phyloP scores from a whole-genome alignment of 1,140 invertebrate species.

The Drosophila takahashii region DNA sequence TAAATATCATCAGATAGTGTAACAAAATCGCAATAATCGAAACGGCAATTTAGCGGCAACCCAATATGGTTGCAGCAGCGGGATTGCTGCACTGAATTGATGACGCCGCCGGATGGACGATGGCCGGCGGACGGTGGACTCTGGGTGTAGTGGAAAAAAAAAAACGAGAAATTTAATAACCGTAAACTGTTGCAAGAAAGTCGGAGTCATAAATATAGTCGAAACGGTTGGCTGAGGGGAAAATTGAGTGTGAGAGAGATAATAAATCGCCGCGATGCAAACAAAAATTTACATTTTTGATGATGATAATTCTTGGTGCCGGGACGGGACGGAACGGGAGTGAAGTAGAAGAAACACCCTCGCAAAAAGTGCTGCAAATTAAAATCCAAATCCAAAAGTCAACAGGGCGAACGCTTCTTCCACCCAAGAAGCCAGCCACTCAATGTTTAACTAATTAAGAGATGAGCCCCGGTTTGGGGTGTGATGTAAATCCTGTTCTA shows the following conservation, averaged over 20 bases:
- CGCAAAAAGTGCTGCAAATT: constrained; percentile 30
- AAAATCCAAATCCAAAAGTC: constrained; percentile 52
- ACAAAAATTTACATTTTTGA: constrained; percentile 83
- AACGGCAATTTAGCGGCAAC: constrained; percentile 26
- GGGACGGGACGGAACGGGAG: not conserved
- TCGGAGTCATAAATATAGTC: constrained; percentile 65
- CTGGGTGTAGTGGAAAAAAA: not conserved
- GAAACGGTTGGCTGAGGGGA: constrained; percentile 2
- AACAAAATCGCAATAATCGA: constrained; percentile 28
- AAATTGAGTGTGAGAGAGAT: constrained; percentile 33
- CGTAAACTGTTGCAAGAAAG: constrained; percentile 48
- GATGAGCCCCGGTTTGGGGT: constrained; percentile 12
- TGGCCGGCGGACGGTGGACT: not conserved
- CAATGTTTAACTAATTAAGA: constrained; percentile 79
- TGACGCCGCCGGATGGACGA: constrained; percentile 5
- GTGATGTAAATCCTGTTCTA: constrained; percentile 10
- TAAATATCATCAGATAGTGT: constrained; percentile 23
- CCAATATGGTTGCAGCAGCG: constrained; percentile 35
- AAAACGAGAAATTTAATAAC: constrained; percentile 67
- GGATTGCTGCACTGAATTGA: constrained; percentile 32
- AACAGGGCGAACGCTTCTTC: constrained; percentile 31
- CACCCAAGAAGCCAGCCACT: constrained; percentile 33
- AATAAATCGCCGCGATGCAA: constrained; percentile 71
- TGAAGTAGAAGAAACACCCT: not conserved
- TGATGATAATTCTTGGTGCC: constrained; percentile 67